phyloP scores from a whole-genome alignment of 92 coral and sea anemone species.

The Nematostella vectensis region DNA sequence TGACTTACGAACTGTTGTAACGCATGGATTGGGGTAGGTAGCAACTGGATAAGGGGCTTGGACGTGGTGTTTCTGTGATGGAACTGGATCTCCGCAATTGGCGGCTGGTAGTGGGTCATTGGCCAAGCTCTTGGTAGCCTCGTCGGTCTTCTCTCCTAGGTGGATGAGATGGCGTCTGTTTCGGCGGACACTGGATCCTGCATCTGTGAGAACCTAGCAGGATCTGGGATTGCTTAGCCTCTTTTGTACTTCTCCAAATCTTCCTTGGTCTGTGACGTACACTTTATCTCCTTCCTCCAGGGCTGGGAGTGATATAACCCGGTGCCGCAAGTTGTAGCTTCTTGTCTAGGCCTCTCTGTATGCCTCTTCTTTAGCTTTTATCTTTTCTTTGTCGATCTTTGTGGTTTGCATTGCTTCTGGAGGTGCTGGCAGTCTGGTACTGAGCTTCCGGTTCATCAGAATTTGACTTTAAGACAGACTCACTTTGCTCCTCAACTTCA shows the following conservation, averaged over 20 bases:
- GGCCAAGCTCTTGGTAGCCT: too few species aligned
- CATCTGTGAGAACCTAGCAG: neutral
- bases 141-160: too few species aligned
- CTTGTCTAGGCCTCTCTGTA: constrained; percentile 2
- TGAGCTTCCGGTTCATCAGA: constrained; percentile 7
- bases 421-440: constrained; percentile 6
- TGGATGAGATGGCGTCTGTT: too few species aligned
- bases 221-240: neutral
- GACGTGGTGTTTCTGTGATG: neutral
- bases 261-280: constrained; percentile 3
- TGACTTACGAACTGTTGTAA: neutral
- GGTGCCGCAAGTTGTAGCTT: constrained; percentile 5
- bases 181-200: too few species aligned
- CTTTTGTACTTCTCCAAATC: neutral
- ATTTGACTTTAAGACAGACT: constrained; percentile 3
- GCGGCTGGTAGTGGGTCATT: too few species aligned
- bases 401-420: neutral
- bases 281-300: constrained; percentile 8
- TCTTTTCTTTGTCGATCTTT: too few species aligned
- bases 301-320: constrained; percentile 7
- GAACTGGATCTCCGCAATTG: neutral
- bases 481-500: constrained; percentile 5
- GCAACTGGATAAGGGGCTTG: constrained; percentile 1
- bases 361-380: constrained; percentile 1
- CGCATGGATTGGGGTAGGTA: neutral